Conservation (phyloP, 2,888 invertebrate species). For the Julus scandinavius region DNA sequence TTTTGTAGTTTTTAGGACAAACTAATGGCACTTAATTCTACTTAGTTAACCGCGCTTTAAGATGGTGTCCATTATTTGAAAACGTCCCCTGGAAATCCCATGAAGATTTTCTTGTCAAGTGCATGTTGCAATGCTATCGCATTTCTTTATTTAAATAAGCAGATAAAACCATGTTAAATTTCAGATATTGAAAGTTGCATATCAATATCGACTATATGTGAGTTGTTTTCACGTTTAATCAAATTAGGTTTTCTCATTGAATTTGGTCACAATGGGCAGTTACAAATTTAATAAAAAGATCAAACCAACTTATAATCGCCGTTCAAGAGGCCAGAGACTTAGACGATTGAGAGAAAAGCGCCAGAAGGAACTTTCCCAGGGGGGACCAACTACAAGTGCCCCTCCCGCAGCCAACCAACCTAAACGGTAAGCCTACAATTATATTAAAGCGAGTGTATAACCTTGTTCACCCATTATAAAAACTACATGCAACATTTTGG, state of each 20-base stretch:
- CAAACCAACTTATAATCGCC: neutral
- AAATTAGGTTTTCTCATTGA: neutral
- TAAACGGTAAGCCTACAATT: neutral
- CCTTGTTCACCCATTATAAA: no score
- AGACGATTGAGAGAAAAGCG: constrained; percentile 1
- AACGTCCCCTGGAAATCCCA: no score
- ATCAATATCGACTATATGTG: neutral
- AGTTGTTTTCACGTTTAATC: neutral
- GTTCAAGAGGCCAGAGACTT: neutral
- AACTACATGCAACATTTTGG: no score
- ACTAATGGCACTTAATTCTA: no score
- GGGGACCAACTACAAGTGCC: neutral
- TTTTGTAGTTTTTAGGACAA: no score
- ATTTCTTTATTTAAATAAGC: no score
- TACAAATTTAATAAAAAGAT: neutral
- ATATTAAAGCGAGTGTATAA: neutral
- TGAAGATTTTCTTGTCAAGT: no score
- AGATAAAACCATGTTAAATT: no score
- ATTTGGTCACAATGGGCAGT: neutral
- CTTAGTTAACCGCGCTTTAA: no score
- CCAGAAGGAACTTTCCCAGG: neutral
- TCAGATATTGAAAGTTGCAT: neutral
- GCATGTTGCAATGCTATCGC: no score
- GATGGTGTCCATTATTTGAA: no score
- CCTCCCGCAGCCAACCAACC: neutral